Evolutionary conservation across 2,113 vertebrate genomes (phyloP).

Genomic region (Mormyrus lacerda): DNA sequence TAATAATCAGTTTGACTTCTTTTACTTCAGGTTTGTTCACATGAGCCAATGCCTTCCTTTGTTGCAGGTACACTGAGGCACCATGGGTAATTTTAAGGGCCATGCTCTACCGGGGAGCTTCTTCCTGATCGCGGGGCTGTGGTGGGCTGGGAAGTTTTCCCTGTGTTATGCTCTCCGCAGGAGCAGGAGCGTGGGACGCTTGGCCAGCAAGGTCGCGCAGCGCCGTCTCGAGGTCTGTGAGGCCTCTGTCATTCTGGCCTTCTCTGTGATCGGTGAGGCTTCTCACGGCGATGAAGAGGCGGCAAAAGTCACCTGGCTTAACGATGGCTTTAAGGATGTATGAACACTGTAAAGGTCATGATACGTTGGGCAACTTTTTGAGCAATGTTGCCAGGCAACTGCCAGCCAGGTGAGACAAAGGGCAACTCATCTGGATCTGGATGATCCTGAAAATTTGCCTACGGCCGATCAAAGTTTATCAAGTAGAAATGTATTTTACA

Average conservation of each 20-base stretch:
- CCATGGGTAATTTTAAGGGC: slow-evolving; percentile 88
- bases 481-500: background rate
- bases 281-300: background rate
- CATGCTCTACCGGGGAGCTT: slow-evolving; percentile 85
- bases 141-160: slow-evolving; percentile 80
- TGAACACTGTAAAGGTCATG: background rate
- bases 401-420: background rate
- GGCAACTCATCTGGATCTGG: background rate
- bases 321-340: background rate
- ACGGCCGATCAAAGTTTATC: background rate
- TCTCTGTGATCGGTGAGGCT: slow-evolving; percentile 74
- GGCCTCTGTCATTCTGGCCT: slow-evolving; percentile 60
- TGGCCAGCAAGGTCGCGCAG: slow-evolving; percentile 69
- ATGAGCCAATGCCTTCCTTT: background rate
- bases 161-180: slow-evolving; percentile 73
- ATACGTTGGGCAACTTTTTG: background rate
- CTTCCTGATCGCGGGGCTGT: slow-evolving; percentile 78
- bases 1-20: background rate
- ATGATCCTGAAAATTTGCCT: background rate
- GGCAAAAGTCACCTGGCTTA: background rate
- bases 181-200: slow-evolving; percentile 69
- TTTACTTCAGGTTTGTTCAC: background rate
- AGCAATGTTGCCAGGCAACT: background rate
- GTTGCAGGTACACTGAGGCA: slow-evolving; percentile 23
- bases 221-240: slow-evolving; percentile 78